Conservation (phyloP, 2,888 invertebrate species). For the Cataglyphis altisquamis region DNA sequence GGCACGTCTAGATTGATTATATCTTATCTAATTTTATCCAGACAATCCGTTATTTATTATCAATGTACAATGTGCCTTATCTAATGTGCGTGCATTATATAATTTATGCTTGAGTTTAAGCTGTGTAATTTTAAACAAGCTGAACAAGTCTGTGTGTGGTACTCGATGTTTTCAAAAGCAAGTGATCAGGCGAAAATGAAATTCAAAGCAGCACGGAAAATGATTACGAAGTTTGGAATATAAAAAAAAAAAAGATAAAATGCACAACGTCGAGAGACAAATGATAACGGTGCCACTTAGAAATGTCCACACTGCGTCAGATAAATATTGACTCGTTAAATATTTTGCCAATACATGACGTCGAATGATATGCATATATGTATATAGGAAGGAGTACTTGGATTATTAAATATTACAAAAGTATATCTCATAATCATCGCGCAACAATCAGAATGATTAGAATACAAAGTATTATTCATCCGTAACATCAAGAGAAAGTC, state of each 20-base stretch:
- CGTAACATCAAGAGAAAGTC: conserved; percentile 14
- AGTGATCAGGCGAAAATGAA: conserved; percentile 16
- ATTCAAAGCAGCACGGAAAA: conserved; percentile 20
- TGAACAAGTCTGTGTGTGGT: background rate
- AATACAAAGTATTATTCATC: conserved; percentile 13
- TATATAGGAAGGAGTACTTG: background rate
- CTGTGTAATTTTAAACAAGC: conserved; percentile 15
- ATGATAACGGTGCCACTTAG: conserved; percentile 22
- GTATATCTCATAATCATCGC: background rate
- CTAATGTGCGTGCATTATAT: conserved; percentile 22
- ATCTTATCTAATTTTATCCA: conserved; percentile 50
- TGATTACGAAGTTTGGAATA: background rate
- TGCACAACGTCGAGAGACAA: conserved; percentile 6
- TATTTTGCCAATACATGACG: background rate
- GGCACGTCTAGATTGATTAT: background rate
- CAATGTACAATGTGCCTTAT: conserved; percentile 16
- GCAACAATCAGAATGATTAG: background rate
- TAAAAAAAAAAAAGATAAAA: background rate
- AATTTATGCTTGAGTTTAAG: conserved; percentile 19
- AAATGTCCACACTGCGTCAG: conserved; percentile 40
- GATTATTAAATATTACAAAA: conserved; percentile 1
- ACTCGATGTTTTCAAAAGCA: conserved; percentile 10
- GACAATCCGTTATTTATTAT: conserved; percentile 33
- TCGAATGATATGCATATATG: background rate
- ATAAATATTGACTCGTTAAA: conserved; percentile 20